Evolutionary conservation across 2,797 vertebrate species (phyloP), one percentile per base, ranked within the genome.

Genomic region (Paguma larvata): DNA sequence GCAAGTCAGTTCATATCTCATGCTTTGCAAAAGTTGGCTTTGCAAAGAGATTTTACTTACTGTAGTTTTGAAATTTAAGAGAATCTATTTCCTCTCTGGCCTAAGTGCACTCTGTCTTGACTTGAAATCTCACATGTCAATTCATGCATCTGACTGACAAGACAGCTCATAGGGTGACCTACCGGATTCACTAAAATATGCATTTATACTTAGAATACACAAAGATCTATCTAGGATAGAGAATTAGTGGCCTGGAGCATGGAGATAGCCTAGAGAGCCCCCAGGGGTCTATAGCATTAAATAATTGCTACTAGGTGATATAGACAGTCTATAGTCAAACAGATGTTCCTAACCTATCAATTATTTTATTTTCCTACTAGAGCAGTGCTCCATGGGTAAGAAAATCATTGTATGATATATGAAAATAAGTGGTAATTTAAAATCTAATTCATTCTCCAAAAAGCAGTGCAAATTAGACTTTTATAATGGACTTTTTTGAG

Each of bases 21-120:
- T 91, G 63, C 23, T 93, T 97, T 95, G 77, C 25, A 92, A 90
- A 87, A 83, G 27, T 10, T 87, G 70, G 5, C 5, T 85, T 87
- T 79, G 3, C 90, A 65, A 78, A 80, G 23, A 84, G 18, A 44
- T 72, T 80, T 90, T 88, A 70, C 9, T 90, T 70, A 94, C 9
- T 79, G 2, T 48, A 27, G 34, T 84, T 93, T 84, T 62, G 21
- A 91, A 87, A 44, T 86, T 72, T 65, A 93, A 80, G 23, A 2
- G 1, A 2, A n/a, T 79, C 2, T 56, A 2, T 70, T 75, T 23
- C 10, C 80, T 85, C 38, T 86, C 34, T 84, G 56, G 38, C 56
- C 70, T 77, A 77, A 70, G 11, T 72, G n/a, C 34, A 34, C 3
- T 18, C 27, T 87, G 5, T 51, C 82, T 84, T 89, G 6, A 30